Conservation (phyloP, 2,113 vertebrate species). For the Penelope pileata region DNA sequence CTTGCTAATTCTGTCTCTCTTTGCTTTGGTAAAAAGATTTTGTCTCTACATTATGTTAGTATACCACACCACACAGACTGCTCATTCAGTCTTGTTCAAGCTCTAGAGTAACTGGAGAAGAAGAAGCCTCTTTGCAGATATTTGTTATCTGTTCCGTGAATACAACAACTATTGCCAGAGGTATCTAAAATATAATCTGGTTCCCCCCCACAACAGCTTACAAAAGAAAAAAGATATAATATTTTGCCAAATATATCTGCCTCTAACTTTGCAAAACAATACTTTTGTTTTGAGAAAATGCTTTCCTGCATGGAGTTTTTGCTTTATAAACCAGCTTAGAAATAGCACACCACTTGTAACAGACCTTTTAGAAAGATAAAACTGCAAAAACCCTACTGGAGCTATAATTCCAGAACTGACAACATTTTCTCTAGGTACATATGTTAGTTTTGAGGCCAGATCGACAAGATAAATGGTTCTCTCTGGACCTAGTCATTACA, state of each 20-base stretch:
- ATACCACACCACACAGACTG: background rate
- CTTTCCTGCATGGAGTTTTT: background rate
- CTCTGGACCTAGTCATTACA: slow-evolving; percentile 3
- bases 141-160: background rate
- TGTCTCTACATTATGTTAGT: background rate
- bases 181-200: background rate
- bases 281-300: background rate
- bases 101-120: background rate
- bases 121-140: background rate
- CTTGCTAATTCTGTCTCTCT: background rate
- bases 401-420: slow-evolving; percentile 20
- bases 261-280: background rate
- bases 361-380: slow-evolving; percentile 17
- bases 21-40: background rate
- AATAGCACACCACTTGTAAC: background rate
- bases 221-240: background rate
- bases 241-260: background rate
- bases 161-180: background rate
- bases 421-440: slow-evolving; percentile 39
- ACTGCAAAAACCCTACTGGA: background rate
- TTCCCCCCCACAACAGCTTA: background rate
- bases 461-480: slow-evolving; percentile 23
- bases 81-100: background rate
- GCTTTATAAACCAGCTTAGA: background rate
- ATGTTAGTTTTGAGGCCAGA: slow-evolving; percentile 4